phyloP scores from a whole-genome alignment of 2,113 vertebrate genomes.

The Amazona guildingii region DNA sequence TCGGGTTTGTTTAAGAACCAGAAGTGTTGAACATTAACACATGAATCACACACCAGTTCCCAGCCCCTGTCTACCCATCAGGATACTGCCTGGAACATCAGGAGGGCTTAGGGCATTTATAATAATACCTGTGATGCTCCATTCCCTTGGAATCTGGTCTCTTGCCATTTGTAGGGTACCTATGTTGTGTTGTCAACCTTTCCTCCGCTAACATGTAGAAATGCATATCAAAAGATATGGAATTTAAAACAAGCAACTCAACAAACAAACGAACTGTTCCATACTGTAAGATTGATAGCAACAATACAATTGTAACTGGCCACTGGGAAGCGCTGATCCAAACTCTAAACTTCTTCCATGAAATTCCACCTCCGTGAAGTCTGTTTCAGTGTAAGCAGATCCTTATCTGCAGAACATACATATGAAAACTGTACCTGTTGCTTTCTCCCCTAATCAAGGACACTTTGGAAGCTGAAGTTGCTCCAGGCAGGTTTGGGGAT shows the following conservation, averaged over 20 bases:
- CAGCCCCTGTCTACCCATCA: not conserved
- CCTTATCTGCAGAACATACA: not conserved
- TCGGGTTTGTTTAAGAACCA: not conserved
- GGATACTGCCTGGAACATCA: not conserved
- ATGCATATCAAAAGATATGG: not conserved
- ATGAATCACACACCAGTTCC: not conserved
- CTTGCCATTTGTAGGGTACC: not conserved
- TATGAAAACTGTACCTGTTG: not conserved
- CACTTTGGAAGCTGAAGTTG: not conserved
- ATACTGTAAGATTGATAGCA: not conserved
- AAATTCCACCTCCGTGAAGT: not conserved
- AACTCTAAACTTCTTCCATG: not conserved
- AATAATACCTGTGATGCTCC: not conserved
- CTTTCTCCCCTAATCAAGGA: not conserved
- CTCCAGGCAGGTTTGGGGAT: not conserved
- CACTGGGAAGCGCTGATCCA: not conserved
- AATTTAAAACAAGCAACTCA: not conserved
- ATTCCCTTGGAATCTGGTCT: not conserved
- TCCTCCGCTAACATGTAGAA: not conserved
- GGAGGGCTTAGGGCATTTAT: not conserved
- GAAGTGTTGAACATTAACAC: not conserved
- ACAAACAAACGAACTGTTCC: no score
- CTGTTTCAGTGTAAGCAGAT: not conserved
- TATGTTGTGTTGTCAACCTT: fast-evolving
- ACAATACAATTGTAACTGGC: not conserved